Evolutionary conservation across 2,888 invertebrate species (phyloP).

Genomic region (Ditula angustiorana): DNA sequence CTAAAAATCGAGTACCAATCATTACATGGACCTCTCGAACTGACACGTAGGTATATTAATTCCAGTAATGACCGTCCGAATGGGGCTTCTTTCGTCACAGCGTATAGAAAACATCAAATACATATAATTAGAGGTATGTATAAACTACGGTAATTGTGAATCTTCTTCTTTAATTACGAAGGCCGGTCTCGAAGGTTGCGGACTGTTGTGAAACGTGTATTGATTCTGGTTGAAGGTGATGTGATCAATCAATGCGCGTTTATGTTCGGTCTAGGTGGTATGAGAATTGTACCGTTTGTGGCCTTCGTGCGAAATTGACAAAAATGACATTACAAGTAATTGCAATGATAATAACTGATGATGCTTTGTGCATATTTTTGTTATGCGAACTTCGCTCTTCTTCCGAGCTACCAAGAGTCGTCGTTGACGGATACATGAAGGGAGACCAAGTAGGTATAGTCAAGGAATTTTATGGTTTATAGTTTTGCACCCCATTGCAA

Average conservation of each 20-base stretch:
- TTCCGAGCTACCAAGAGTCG: too few relatives aligned
- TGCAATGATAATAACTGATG: too few relatives aligned
- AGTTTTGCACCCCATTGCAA: too few relatives aligned
- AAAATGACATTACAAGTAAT: too few relatives aligned
- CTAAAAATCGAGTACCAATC: constrained; percentile 76
- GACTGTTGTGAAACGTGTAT: constrained; percentile 63
- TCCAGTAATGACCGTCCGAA: constrained; percentile 80
- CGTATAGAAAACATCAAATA: constrained; percentile 83
- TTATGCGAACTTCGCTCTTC: too few relatives aligned
- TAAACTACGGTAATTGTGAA: constrained; percentile 83
- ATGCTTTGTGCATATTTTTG: too few relatives aligned
- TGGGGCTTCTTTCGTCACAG: constrained; percentile 81
- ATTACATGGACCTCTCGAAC: constrained; percentile 80
- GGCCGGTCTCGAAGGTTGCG: constrained; percentile 71
- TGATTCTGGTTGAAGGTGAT: constrained; percentile 55
- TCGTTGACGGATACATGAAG: too few relatives aligned
- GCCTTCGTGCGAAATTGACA: too few relatives aligned
- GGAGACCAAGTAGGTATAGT: too few relatives aligned
- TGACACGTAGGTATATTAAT: constrained; percentile 85
- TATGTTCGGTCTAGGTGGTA: constrained; percentile 14
- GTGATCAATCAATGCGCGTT: constrained; percentile 38
- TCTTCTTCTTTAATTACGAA: constrained; percentile 82
- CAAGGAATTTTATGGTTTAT: too few relatives aligned
- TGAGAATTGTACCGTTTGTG: constrained; percentile 16
- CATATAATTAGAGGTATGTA: constrained; percentile 82